phyloP scores from a whole-genome alignment of 2,888 invertebrate genomes.

The Ennomos quercinarius region DNA sequence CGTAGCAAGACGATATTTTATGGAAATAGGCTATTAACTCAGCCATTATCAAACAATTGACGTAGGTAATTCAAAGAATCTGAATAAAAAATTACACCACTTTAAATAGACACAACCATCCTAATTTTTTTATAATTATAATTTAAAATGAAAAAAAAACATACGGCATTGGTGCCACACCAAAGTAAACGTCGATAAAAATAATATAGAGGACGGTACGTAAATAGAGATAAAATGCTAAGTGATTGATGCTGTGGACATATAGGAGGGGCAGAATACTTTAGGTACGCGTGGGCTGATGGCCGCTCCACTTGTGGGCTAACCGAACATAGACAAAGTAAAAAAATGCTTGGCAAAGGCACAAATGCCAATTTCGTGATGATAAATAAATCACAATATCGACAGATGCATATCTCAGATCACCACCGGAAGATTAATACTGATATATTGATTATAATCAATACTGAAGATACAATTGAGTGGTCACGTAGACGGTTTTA shows the following conservation, averaged over 20 bases:
- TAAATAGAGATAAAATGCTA: slow-evolving; percentile 52
- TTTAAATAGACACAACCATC: too few species aligned
- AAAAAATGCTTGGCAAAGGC: slow-evolving; percentile 50
- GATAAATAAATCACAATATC: slow-evolving; percentile 42
- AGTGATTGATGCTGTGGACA: slow-evolving; percentile 51
- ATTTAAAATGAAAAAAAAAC: not conserved
- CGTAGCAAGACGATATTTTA: too few species aligned
- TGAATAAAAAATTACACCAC: too few species aligned
- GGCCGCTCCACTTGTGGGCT: slow-evolving; percentile 47
- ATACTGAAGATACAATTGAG: slow-evolving; percentile 27
- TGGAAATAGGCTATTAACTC: too few species aligned
- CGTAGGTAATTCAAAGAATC: too few species aligned
- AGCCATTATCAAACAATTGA: too few species aligned
- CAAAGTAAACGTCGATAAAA: slow-evolving; percentile 49
- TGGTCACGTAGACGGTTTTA: slow-evolving; percentile 8
- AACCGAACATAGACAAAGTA: slow-evolving; percentile 28
- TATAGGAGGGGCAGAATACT: slow-evolving; percentile 56
- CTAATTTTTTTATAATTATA: too few species aligned
- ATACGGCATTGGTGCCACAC: slow-evolving; percentile 13
- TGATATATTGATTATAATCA: slow-evolving; percentile 22
- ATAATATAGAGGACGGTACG: slow-evolving; percentile 53
- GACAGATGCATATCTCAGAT: slow-evolving; percentile 26
- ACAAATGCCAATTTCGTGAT: slow-evolving; percentile 43
- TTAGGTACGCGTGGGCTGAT: slow-evolving; percentile 64
- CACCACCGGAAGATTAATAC: slow-evolving; percentile 38